phyloP scores from a whole-genome alignment of 2,113 vertebrate genomes.

The Podarcis raffonei region DNA sequence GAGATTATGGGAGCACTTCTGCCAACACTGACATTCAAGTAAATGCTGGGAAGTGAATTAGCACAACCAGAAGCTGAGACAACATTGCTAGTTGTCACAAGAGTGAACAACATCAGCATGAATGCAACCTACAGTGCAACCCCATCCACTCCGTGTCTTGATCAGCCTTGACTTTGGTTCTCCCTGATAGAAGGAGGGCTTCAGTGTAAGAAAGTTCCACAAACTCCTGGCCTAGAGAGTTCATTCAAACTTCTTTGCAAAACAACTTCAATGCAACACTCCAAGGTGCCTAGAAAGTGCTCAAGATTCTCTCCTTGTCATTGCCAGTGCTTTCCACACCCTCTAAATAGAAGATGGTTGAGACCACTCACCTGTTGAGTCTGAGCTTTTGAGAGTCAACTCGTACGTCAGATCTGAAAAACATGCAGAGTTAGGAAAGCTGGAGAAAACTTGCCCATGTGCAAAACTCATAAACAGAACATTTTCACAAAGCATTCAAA shows the following conservation, averaged over 20 bases:
- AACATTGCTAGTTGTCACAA: neutral
- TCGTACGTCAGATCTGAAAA: constrained; percentile 93
- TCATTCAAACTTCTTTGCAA: too few species aligned
- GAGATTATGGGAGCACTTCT: neutral
- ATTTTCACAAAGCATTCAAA: too few species aligned
- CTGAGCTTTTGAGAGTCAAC: constrained; percentile 89
- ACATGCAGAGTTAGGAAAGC: constrained; percentile 35
- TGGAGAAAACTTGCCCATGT: neutral
- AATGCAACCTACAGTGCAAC: too few species aligned
- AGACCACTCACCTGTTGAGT: constrained; percentile 86
- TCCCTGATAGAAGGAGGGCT: neutral
- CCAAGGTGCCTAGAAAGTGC: neutral
- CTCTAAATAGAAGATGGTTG: neutral
- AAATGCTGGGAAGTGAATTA: neutral
- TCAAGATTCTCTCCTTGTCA: too few species aligned
- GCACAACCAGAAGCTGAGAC: neutral
- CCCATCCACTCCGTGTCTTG: neutral
- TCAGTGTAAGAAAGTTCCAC: neutral
- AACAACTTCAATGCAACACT: neutral
- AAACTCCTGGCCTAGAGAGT: neutral
- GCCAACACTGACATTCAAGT: neutral
- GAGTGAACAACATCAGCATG: neutral
- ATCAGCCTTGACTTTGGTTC: neutral
- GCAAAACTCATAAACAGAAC: neutral
- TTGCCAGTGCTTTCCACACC: neutral